Conservation (phyloP, 2,797 vertebrate species). For the Phaenicophaeus curvirostris region DNA sequence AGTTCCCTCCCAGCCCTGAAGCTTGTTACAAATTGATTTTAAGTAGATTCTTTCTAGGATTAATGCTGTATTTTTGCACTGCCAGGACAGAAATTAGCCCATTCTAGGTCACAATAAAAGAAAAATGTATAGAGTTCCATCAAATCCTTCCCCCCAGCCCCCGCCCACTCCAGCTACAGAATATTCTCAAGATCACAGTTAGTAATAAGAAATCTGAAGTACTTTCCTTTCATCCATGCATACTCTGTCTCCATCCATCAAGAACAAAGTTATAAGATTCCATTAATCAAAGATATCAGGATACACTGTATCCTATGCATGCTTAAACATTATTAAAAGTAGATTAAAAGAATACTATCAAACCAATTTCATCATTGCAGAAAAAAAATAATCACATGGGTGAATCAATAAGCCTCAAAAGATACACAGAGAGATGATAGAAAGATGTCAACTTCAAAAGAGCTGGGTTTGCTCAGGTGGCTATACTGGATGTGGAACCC, state of each 20-base stretch:
- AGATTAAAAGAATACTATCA: slow-evolving; percentile 22
- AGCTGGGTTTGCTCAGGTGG: not conserved
- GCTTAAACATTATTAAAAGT: not conserved
- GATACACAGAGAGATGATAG: slow-evolving; percentile 25
- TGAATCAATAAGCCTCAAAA: slow-evolving; percentile 50
- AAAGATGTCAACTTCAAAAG: not conserved
- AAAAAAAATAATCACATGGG: slow-evolving; percentile 19
- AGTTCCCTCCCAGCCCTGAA: not conserved
- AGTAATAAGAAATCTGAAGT: not conserved
- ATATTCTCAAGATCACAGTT: not conserved
- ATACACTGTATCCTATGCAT: no score
- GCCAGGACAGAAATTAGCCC: not conserved
- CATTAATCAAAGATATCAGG: slow-evolving; percentile 59
- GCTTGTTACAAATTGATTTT: not conserved
- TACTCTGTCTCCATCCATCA: slow-evolving; percentile 14
- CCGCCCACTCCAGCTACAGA: not conserved
- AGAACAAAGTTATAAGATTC: slow-evolving; percentile 63
- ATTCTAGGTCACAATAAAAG: not conserved
- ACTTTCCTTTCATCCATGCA: slow-evolving; percentile 12
- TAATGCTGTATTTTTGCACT: not conserved
- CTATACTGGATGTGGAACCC: not conserved
- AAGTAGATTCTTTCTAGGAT: not conserved
- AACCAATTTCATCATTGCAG: slow-evolving; percentile 54
- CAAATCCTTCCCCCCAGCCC: not conserved
- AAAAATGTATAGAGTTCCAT: not conserved